Evolutionary conservation across 2,113 vertebrate genomes (phyloP).

Genomic region (Prinia subflava): DNA sequence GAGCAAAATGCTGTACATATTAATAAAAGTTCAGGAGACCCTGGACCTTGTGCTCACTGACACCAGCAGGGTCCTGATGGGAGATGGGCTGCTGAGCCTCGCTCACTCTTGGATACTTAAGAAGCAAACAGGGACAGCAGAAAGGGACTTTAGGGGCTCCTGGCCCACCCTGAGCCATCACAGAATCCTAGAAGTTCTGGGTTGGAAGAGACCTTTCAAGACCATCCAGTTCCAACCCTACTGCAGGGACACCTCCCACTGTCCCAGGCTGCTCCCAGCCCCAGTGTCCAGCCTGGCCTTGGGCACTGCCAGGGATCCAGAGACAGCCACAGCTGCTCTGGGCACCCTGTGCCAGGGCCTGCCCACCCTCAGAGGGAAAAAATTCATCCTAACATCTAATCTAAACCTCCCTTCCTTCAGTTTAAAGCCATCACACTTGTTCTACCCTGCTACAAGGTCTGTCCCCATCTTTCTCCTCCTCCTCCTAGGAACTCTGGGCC

Average conservation of each 20-base stretch:
- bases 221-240: not conserved
- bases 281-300: accelerated
- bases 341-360: not conserved
- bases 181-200: not conserved
- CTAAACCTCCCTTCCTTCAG: not conserved
- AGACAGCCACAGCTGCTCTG: not conserved
- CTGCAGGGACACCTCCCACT: not conserved
- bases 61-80: not conserved
- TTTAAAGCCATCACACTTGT: not conserved
- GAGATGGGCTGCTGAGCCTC: not conserved
- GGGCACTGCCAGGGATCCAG: not conserved
- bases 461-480: not conserved
- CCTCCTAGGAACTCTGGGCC: not conserved
- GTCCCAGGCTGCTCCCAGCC: not conserved
- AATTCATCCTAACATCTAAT: not conserved
- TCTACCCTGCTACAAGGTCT: accelerated
- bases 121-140: not conserved
- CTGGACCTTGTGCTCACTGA: accelerated
- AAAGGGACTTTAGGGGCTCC: not conserved
- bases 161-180: not conserved
- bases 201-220: not conserved
- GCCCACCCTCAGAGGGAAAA: accelerated
- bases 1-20: conserved; percentile 54
- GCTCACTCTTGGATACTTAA: not conserved
- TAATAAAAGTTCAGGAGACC: conserved; percentile 44